Conservation (phyloP, 2,888 invertebrate species). For the Linyphia triangularis region DNA sequence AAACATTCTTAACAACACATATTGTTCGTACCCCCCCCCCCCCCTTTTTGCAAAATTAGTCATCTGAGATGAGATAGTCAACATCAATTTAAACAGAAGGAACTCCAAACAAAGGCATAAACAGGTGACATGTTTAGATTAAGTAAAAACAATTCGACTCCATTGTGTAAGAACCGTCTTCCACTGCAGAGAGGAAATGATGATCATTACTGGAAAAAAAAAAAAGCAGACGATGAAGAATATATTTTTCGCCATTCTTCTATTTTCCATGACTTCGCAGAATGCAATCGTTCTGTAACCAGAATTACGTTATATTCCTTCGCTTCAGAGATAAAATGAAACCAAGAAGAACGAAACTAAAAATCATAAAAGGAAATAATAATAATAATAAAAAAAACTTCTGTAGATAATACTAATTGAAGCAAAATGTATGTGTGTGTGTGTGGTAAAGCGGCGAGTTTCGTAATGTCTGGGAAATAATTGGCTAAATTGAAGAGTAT, state of each 20-base stretch:
- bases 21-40: too few species aligned
- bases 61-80: neutral
- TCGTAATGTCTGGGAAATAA: neutral
- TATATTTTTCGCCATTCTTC: neutral
- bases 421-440: neutral
- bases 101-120: neutral
- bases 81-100: neutral
- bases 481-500: neutral
- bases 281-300: neutral
- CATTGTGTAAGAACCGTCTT: neutral
- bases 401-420: neutral
- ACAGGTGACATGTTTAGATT: too few species aligned
- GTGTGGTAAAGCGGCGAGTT: too few species aligned
- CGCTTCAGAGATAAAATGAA: too few species aligned
- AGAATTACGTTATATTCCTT: too few species aligned
- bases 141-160: neutral
- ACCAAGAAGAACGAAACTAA: too few species aligned
- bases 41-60: too few species aligned
- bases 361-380: too few species aligned
- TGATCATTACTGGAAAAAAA: neutral
- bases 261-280: neutral
- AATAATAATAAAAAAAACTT: too few species aligned
- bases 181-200: neutral
- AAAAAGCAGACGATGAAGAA: neutral
- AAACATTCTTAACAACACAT: too few species aligned